Evolutionary conservation across 2,888 invertebrate species (phyloP).

Genomic region (Rhagonycha lutea): DNA sequence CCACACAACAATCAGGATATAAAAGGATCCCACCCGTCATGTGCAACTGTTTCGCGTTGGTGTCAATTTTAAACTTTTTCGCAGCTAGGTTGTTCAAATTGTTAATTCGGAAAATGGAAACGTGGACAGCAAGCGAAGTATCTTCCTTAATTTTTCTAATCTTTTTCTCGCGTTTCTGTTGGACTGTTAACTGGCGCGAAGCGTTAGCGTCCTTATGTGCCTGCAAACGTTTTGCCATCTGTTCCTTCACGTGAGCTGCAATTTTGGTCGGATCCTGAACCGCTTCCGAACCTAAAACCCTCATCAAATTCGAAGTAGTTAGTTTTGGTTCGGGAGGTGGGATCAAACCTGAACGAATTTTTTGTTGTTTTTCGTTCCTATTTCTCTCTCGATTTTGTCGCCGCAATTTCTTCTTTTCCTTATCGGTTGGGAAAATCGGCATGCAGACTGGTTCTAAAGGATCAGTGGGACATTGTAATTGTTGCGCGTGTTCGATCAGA

Average conservation of each 20-base stretch:
- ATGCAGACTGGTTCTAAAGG: conserved; percentile 82
- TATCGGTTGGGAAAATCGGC: conserved; percentile 94
- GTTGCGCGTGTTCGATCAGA: conserved; percentile 96
- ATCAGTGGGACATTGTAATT: conserved; percentile 90
- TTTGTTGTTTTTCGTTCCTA: conserved; percentile 98
- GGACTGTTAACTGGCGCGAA: conserved; percentile 88
- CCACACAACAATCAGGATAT: conserved; percentile 94
- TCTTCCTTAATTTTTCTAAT: conserved; percentile 72
- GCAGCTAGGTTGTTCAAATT: conserved; percentile 86
- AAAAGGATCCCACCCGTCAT: conserved; percentile 94
- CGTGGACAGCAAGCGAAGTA: conserved; percentile 85
- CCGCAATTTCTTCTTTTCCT: conserved; percentile 93
- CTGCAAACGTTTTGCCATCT: conserved; percentile 96
- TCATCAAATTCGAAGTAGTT: conserved; percentile 95
- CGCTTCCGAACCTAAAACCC: conserved; percentile 95
- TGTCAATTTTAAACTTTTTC: conserved; percentile 97
- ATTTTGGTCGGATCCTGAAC: conserved; percentile 99
- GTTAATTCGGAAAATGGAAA: conserved; percentile 88
- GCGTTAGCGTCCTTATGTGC: conserved; percentile 95
- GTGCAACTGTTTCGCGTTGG: conserved; percentile 93
- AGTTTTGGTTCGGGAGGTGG: conserved; percentile 96
- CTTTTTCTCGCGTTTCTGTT: conserved; percentile 93
- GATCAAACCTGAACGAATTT: conserved; percentile 91
- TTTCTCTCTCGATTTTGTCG: conserved; percentile 93
- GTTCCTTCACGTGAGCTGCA: conserved; percentile 96